Conservation (phyloP, 2,888 invertebrate species). For the Caenorhabditis angaria region DNA sequence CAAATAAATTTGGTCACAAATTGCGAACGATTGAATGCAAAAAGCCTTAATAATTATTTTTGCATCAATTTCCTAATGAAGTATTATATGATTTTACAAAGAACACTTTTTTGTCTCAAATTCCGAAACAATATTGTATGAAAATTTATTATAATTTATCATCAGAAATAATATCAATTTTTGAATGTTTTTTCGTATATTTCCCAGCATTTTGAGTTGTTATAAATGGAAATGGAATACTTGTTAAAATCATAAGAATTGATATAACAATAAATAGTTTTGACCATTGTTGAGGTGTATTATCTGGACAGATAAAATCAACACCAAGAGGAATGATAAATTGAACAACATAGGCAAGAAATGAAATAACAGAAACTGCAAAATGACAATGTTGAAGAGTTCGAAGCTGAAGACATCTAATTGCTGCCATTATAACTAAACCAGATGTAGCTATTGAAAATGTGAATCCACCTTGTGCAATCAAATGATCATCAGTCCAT, state of each 20-base stretch:
- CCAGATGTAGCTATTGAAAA: conserved; percentile 38
- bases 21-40: too few relatives aligned
- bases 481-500: conserved; percentile 13
- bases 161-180: too few relatives aligned
- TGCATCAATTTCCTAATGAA: too few relatives aligned
- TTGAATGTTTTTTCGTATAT: too few relatives aligned
- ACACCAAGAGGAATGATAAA: conserved; percentile 27
- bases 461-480: conserved; percentile 45
- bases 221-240: conserved; percentile 22
- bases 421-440: conserved; percentile 44
- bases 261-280: conserved; percentile 16
- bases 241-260: conserved; percentile 15
- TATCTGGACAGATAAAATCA: conserved; percentile 24
- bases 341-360: conserved; percentile 21
- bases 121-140: too few relatives aligned
- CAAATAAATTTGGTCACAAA: too few relatives aligned
- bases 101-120: too few relatives aligned
- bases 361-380: conserved; percentile 25
- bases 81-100: too few relatives aligned
- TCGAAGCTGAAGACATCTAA: conserved; percentile 38
- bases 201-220: too few relatives aligned
- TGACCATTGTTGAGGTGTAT: conserved; percentile 22
- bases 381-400: conserved; percentile 34
- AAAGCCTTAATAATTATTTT: too few relatives aligned
- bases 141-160: too few relatives aligned